These are phyloP conservation scores for Steromphala cineraria DNA, from an alignment of 2,888 invertebrate species.

Conservation along the genomic window DNA sequence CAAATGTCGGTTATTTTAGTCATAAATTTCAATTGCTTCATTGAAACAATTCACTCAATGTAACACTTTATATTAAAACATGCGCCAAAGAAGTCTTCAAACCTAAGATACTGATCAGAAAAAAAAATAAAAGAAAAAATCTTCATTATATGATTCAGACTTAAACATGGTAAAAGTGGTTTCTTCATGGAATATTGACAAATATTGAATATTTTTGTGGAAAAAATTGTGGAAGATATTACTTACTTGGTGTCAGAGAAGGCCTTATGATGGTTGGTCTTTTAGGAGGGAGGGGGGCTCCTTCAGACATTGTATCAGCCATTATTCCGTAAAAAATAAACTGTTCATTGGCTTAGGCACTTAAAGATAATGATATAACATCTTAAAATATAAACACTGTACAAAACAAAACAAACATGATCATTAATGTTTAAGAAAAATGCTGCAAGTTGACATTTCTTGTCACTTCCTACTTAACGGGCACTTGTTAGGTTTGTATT, in stretches of 20 bases:
- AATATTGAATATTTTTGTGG: too few relatives aligned
- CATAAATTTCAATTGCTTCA: too few relatives aligned
- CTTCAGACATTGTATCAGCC: constrained; percentile 30
- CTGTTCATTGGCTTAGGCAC: neutral
- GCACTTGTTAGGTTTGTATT: neutral
- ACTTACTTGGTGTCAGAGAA: neutral
- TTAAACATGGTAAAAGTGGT: too few relatives aligned
- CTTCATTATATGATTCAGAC: too few relatives aligned
- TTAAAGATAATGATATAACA: neutral
- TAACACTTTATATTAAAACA: too few relatives aligned
- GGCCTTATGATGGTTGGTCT: constrained; percentile 42
- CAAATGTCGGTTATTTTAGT: too few relatives aligned
- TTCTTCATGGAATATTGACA: too few relatives aligned
- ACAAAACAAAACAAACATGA: neutral
- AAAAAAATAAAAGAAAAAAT: too few relatives aligned
- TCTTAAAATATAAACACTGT: neutral
- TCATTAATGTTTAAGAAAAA: neutral
- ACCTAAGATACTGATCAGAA: too few relatives aligned
- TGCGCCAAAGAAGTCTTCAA: too few relatives aligned
- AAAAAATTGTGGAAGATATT: too few relatives aligned
- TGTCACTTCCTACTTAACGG: neutral
- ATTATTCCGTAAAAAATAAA: neutral
- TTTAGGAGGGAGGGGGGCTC: constrained; percentile 35
- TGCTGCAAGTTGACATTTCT: neutral
- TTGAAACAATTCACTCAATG: too few relatives aligned